Evolutionary conservation across 2,113 vertebrate genomes (phyloP), one percentile per base, ranked within the genome.

Genomic region (Lepus europaeus): DNA sequence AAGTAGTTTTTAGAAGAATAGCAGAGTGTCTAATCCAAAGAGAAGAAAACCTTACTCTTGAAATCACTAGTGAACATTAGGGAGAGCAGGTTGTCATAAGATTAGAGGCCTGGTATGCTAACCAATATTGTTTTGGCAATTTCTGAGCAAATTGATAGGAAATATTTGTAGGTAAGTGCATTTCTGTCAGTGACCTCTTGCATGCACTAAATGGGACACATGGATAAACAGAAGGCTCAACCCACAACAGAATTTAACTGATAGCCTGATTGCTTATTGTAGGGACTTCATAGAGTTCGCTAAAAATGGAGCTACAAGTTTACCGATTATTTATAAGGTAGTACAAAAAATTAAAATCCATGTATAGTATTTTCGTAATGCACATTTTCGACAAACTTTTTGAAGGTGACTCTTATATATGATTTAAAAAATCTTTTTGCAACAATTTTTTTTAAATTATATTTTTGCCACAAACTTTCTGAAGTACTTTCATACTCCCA

Each of bases 1-100:
- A 95, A 84, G 31, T 63, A 29, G 39, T 91, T 94, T 88, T 94
- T 70, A 80, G 69, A 78, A 86, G 76, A 93, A 31, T 19, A 86
- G 59, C 36, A 92, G 70, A 84, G 76, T n/a, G 12, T 70, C 86
- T 36, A 70, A 22, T 90, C n/a, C 20, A 85, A 51, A 64, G 51
- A 25, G 31, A 33, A 4, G 31, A 25, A 53, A 74, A 63, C 23
- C 14, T 25, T 83, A 29, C 4, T 27, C 14, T 19, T 82, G 23
- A 86, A 45, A 64, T 1, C 14, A 31, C 10, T 74, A 53, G 11
- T 51, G 59, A 85, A n/a, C 66, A 87, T 74, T 10, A 53, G 63
- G 33, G 19, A 79, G 5, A 12, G 7, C 27, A 69, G 19, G n/a
- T 51, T 81, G 25, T 6, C 56, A 25, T 91, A 84, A 66, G 72